Evolutionary conservation across 2,113 vertebrate genomes (phyloP).

Genomic region (Muntiacus muntjak): DNA sequence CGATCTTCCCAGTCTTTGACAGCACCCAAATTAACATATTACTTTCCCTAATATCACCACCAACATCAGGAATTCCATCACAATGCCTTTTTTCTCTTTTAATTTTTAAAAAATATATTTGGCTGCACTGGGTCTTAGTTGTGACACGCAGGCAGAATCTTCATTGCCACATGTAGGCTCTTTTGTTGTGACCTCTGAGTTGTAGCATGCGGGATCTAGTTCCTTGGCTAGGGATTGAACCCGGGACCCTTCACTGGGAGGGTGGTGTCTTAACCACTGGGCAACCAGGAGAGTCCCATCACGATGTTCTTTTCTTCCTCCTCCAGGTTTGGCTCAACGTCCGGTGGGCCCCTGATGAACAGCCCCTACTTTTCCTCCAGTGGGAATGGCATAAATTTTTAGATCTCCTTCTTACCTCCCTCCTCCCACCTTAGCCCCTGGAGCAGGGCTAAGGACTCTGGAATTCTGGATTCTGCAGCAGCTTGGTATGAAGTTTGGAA

Average conservation of each 20-base stretch:
- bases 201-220: background rate
- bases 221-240: background rate
- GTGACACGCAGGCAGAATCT: background rate
- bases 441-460: constrained; percentile 19
- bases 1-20: constrained; percentile 1
- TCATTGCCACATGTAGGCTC: background rate
- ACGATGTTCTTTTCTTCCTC: background rate
- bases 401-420: constrained; percentile 15
- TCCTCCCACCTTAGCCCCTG: background rate
- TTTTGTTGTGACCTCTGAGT: background rate
- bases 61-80: background rate
- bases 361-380: constrained; percentile 55
- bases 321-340: constrained; percentile 67
- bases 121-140: background rate
- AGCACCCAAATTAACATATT: constrained; percentile 18
- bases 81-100: background rate
- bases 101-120: background rate
- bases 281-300: background rate
- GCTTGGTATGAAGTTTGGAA: constrained; percentile 52
- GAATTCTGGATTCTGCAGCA: constrained; percentile 49
- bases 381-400: constrained; percentile 62
- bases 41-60: background rate
- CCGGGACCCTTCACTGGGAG: background rate
- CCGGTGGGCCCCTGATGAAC: constrained; percentile 60
- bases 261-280: background rate